Percentiles rank a stretch among this genome's conserved stretches.
Conservation (phyloP, 2,113 vertebrate species). For the Macroglossus sobrinus region DNA sequence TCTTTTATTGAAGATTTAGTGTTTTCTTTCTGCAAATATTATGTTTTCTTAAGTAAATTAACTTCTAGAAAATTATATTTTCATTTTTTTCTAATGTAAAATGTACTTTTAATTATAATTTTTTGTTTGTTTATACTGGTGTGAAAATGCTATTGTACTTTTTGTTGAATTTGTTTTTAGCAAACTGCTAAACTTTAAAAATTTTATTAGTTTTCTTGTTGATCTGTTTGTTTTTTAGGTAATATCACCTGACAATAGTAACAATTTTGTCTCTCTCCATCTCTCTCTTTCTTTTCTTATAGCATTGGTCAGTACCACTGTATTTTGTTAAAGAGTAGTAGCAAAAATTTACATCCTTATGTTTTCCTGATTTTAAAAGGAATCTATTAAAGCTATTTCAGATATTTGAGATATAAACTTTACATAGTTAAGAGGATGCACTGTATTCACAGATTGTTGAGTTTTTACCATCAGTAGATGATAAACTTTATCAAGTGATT, state of each 20-base stretch:
- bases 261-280: neutral
- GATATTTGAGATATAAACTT: neutral
- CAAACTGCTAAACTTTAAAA: neutral
- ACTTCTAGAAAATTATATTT: conserved; percentile 2
- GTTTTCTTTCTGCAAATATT: neutral
- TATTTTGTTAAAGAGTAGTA: neutral
- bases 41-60: neutral
- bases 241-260: neutral
- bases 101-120: neutral
- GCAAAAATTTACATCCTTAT: neutral
- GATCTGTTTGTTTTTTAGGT: neutral
- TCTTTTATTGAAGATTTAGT: neutral
- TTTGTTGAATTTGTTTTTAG: neutral
- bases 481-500: neutral
- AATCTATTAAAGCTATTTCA: neutral
- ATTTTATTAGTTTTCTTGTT: neutral
- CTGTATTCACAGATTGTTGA: neutral
- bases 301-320: neutral
- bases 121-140: neutral
- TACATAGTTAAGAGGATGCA: neutral
- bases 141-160: neutral
- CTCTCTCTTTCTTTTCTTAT: neutral
- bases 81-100: neutral
- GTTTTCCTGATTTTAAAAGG: neutral
- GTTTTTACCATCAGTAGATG: neutral